phyloP scores from a whole-genome alignment of 2,113 vertebrate species.

The Bothrops jararaca region DNA sequence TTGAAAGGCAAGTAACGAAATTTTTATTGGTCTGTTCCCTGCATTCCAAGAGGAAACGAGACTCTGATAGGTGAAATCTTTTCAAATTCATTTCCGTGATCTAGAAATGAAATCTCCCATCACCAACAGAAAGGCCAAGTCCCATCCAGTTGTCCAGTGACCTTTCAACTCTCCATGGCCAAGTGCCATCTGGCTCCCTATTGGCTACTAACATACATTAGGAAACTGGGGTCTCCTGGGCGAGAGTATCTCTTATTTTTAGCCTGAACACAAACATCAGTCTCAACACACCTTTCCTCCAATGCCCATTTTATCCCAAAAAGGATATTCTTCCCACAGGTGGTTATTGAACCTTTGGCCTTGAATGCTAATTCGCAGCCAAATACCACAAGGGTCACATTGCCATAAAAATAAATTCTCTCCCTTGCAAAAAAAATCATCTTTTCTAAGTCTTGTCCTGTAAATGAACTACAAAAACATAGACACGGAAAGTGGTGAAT shows the following conservation, averaged over 20 bases:
- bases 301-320: constrained; percentile 37
- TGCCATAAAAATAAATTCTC: constrained; percentile 49
- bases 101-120: constrained; percentile 70
- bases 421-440: not conserved
- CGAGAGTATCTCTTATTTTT: constrained; percentile 59
- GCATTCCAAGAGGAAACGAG: constrained; percentile 63
- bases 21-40: constrained; percentile 72
- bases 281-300: constrained; percentile 57
- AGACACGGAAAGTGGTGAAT: not conserved
- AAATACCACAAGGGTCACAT: constrained; percentile 45
- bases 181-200: constrained; percentile 60
- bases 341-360: constrained; percentile 70
- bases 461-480: constrained; percentile 11
- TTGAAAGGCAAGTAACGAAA: constrained; percentile 58
- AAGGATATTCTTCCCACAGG: constrained; percentile 62
- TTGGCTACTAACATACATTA: constrained; percentile 49
- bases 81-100: constrained; percentile 68
- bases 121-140: constrained; percentile 63
- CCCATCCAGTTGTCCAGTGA: constrained; percentile 71
- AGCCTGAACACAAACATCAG: constrained; percentile 60
- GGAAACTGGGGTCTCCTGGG: constrained; percentile 64
- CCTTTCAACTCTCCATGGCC: constrained; percentile 65
- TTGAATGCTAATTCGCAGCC: constrained; percentile 50
- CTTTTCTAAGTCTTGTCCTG: not conserved
- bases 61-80: constrained; percentile 58